Evolutionary conservation across 2,888 invertebrate species (phyloP), one percentile per base, ranked within the genome.

Genomic region (Acleris holmiana): DNA sequence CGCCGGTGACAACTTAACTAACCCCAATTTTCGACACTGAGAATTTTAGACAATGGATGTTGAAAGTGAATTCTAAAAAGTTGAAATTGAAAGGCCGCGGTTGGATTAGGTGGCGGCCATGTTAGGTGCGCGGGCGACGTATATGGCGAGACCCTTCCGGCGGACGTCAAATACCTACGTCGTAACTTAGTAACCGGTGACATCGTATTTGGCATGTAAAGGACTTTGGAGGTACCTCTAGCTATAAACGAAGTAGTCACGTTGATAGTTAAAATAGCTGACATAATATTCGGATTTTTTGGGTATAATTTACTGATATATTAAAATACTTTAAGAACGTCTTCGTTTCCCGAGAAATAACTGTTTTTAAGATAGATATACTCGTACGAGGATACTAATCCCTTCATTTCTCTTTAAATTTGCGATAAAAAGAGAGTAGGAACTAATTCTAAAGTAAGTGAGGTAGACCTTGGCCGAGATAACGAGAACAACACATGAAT

Each of bases 101-200:
- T 73, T 71, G 79, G 82, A 84, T 84, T 86, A 86, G 82, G 77
- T 68, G 76, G 70, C 62, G 41, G 67, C 85, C 83, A 66, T 80
- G 78, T 77, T 76, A 73, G 81, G 84, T 18, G 35, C 25, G 74
- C 68, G 68, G 77, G 73, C 75, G 74, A 67, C 77, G 58, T 68
- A 75, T 80, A 84, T 78, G 86, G 85, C 29, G 56, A 53, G 75
- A 74, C 82, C 82, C 83, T 86, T 88, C 88, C 87, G 87, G 83
- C 83, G 83, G 80, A 79, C 81, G 77, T 73, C 77, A 75, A 49
- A 54, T 55, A 46, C 59, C 59, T 50, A 49, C 64, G 15, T 29
- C 40, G 29, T 29, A 54, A 70, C 71, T 71, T 68, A 70, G 70
- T 69, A 75, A 74, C 73, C 68, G 58, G 48, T 35, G 49, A 65